These are phyloP conservation scores for Crocuta crocuta DNA, from an alignment of 2,113 vertebrate species.

Conservation along the genomic window DNA sequence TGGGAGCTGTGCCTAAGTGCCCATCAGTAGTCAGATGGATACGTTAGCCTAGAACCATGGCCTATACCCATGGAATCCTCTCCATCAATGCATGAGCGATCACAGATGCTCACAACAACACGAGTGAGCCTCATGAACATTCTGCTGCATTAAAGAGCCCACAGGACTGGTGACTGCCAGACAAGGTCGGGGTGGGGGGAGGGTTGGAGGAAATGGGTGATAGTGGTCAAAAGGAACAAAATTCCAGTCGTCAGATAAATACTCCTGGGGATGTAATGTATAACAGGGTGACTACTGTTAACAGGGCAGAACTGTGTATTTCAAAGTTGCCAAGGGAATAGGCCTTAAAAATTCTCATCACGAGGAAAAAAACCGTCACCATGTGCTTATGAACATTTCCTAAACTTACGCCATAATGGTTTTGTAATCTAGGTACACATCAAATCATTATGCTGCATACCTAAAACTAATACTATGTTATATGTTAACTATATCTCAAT, in stretches of 20 bases:
- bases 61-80: fast-evolving
- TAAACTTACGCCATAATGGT: neutral
- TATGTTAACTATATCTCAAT: neutral
- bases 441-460: neutral
- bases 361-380: neutral
- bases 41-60: neutral
- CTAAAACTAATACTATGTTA: neutral
- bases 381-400: neutral
- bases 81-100: fast-evolving
- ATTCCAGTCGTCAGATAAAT: neutral
- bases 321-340: neutral
- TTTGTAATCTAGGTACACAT: neutral
- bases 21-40: neutral
- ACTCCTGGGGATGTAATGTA: neutral
- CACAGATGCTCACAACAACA: too few species aligned
- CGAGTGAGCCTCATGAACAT: neutral
- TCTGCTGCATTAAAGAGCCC: neutral
- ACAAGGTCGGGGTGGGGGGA: neutral
- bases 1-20: neutral
- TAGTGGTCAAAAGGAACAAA: neutral
- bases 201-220: neutral
- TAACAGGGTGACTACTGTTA: neutral
- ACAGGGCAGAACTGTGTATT: neutral
- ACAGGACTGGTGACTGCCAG: neutral
- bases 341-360: neutral